Base-by-base conservation (phyloP, 2,113 vertebrate species). In the Scartelaos histophorus region DNA sequence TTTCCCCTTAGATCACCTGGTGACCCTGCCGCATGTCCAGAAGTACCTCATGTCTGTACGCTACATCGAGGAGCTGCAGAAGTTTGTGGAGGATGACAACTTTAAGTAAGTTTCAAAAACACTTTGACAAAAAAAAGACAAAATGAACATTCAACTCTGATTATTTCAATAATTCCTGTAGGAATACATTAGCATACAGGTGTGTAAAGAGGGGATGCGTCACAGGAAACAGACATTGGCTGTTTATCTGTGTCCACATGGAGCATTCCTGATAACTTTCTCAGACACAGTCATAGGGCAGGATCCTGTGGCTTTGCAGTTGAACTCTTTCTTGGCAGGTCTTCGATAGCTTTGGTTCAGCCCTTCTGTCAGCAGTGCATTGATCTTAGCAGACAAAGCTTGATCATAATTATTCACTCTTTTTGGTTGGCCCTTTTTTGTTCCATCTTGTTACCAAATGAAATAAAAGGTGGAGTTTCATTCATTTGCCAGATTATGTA, bases 31-130 rank as follows among this genome's bases (percentile, higher is more conserved):
- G 21, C 97, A 98, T 2, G 94, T 98, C 75, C 97, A 98, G 82
- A 98, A 98, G 84, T 98, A 98, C 85, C 91, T 98, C 85, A 93
- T 96, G 88, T 98, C 97, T 0, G 97, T 98, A 0, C 96, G 93
- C 72, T 98, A 98, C 89, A 98, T 98, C 12, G 97, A 98, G 76
- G 97, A 98, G 80, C 95, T 98, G 58, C 97, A 98, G 84, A 98
- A 98, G 86, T 98, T 98, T 80, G 96, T 98, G 56, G 97, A 98
- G 86, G 97, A 98, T 0, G 96, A 98, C 89, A 98, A 98, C 89
- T 98, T 96, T 86, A 97, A 98, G 96, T 98, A 89, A 95, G 96
- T 85, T 64, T 47, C 12, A 64, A 17, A 43, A 34, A 64, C 17
- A 9, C 29, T 61, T 64, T 12, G 17, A 17, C 16, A 7, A 5